Evolutionary conservation across 2,113 vertebrate species (phyloP), one percentile per base, ranked within the genome.

Genomic region (Pelmatolapia mariae): DNA sequence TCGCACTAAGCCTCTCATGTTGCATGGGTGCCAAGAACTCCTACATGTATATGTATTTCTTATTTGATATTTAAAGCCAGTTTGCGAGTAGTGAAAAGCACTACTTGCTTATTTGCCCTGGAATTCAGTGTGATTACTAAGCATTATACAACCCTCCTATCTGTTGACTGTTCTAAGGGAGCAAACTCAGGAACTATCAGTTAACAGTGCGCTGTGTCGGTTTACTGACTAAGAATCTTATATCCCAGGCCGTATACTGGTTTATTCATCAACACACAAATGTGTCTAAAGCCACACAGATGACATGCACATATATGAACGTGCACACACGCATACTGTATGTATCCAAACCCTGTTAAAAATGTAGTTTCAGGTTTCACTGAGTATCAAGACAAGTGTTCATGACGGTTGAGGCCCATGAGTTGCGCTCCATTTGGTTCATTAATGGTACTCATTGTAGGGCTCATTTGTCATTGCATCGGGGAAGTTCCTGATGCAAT

Each of bases 401-500:
- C 24, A 2, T 84, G 89, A 88, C 79, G 45, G 52, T 50, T 81
- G 36, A 83, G 68, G 76, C 82, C 76, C 29, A 16, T 18, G 84
- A 89, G 81, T 52, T 43, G 81, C 7, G n/a, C 81, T 83, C 54
- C 93, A 82, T 87, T 85, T 71, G 73, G 57, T 85, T 92, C 91
- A 91, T 91, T 96, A 94, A 95, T 94, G 92, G 95, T 63, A 86
- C 54, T 91, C 94, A 93, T 91, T 93, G 91, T 93, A 61, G 78
- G 26, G 18, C 83, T 80, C 90, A 59, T 93, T 93, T 92, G 93
- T 95, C 95, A 94, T 85, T 93, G 89, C 81, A 53, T 84, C 3
- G 24, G 88, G 92, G 90, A 89, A 92, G 91, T 92, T 93, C 91
- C 92, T 93, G 94, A 95, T 94, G 92, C 92, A 95, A 95, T 97